Evolutionary conservation across 2,888 invertebrate genomes (phyloP), one percentile per base, ranked within the genome.

Genomic region (Hermaeophaga mercurialis): DNA sequence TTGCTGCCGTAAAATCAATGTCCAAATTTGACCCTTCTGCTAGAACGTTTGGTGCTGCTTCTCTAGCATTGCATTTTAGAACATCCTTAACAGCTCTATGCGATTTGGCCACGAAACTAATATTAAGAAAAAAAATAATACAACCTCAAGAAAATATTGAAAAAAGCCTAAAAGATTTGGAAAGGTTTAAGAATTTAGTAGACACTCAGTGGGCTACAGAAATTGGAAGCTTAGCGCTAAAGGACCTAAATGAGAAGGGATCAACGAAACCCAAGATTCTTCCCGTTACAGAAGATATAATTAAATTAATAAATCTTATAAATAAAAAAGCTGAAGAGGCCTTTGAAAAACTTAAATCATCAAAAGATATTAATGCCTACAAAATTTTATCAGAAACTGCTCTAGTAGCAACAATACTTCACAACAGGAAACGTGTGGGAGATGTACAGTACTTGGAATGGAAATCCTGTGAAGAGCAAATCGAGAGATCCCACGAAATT

Each of bases 261-360:
- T 11, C 31, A 8, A 31, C 12, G 2, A 31, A 31, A 12, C 11
- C 31, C 2, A 53, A 44, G 15, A 15, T 44, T 3, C 38, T 50
- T 14, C 46, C 46, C 12, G 4, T 55, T 24, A 58, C 58, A 8
- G 54, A 45, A 57, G 64, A 62, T 46, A 61, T 62, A 50, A 62
- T 63, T 53, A 63, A 63, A 56, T 43, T 62, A 50, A 56, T 49
- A 52, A 61, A 61, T 49, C 55, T 61, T 54, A 59, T 66, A 57
- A 58, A 65, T 56, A 57, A 65, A 19, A 48, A 8, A 8, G 57
- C 62, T 7, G 54, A 58, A 36, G 17, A 56, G 19, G 41, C 59
- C 9, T 60, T 56, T 41, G 14, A 38, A 34, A 39, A 26, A 39
- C 33, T 53, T 11, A 19, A 9, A n/a, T 26, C 9, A 17, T 46